Evolutionary conservation across 2,113 vertebrate species (phyloP), one percentile per base, ranked within the genome.

Genomic region (Oophaga pumilio): DNA sequence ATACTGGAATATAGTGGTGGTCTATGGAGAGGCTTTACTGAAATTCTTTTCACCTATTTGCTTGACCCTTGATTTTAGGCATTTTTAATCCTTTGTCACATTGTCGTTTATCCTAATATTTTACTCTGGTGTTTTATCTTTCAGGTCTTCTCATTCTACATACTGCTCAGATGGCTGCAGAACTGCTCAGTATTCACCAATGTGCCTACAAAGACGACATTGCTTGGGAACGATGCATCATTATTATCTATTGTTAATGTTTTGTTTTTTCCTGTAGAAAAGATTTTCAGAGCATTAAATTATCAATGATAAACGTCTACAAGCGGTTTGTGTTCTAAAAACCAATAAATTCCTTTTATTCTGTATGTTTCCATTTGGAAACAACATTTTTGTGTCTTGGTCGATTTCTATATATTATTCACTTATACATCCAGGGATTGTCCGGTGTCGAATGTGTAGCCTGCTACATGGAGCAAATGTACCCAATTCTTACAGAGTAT

Each of bases 121-220:
- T 14, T 22, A 66, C 68, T 22, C 33, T 22, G 33, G 6, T 85
- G 1, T 2, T 85, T 64, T 66, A 4, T 77, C 8, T 85, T 85
- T 10, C 84, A 85, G 84, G 73, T 64, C 73, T 77, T 18, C 73
- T 85, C 33, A 62, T 85, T 49, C 56, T 62, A 77, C 84, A n/a
- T 26, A 26, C 81, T 68, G 64, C 66, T 24, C 73, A 77, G 84
- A 26, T 13, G 52, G 84, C 59, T 62, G 28, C 73, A 49, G 73
- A 52, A 24, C 24, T 33, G 69, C 68, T 76, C 53, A 62, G 43
- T 64, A 50, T 76, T 85, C 84, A 85, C 84, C 84, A 85, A 85
- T 64, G 84, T 85, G 84, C 84, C 84, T 85, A 64, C 20, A 49
- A n/a, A 49, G 22, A 74, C n/a, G 26, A 43, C 82, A 84, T 84